Conservation (phyloP, 2,113 vertebrate genomes). For the Rousettus leschenaultii region DNA sequence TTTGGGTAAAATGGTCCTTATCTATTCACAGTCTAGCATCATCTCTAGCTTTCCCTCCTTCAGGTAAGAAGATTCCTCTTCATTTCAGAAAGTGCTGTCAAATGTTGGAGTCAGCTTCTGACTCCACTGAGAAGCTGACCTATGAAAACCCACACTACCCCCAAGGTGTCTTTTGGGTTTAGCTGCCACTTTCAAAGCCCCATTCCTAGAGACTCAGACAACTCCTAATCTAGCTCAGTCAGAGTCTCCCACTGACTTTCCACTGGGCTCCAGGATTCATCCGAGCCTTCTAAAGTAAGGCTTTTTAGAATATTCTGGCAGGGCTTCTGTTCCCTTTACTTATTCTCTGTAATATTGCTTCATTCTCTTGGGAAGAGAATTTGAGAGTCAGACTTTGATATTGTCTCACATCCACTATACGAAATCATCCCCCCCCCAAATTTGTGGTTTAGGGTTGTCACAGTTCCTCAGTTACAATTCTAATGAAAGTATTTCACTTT, state of each 20-base stretch:
- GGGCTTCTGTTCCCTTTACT: background rate
- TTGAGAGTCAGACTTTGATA: background rate
- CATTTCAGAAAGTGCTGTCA: background rate
- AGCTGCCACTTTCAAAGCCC: background rate
- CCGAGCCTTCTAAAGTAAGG: background rate
- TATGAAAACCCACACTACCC: background rate
- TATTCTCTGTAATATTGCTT: background rate
- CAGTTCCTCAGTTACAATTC: background rate
- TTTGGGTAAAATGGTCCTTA: background rate
- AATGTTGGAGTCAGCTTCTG: background rate
- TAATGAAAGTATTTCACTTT: background rate
- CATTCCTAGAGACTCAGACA: background rate
- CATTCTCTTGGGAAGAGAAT: background rate
- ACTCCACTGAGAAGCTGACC: background rate
- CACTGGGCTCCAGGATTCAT: background rate
- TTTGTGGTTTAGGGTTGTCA: background rate
- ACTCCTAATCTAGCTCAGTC: accelerated
- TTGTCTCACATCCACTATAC: background rate
- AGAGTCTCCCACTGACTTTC: background rate
- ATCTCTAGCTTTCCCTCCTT: background rate
- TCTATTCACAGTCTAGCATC: background rate
- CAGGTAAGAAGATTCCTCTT: background rate
- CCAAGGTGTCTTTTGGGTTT: background rate
- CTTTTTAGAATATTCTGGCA: slow-evolving; percentile 9
- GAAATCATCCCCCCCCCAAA: too few species aligned